Percentiles rank a stretch among this genome's conserved stretches.
phyloP scores from a whole-genome alignment of 1,140 invertebrate genomes.

The Brachionus rubens region DNA sequence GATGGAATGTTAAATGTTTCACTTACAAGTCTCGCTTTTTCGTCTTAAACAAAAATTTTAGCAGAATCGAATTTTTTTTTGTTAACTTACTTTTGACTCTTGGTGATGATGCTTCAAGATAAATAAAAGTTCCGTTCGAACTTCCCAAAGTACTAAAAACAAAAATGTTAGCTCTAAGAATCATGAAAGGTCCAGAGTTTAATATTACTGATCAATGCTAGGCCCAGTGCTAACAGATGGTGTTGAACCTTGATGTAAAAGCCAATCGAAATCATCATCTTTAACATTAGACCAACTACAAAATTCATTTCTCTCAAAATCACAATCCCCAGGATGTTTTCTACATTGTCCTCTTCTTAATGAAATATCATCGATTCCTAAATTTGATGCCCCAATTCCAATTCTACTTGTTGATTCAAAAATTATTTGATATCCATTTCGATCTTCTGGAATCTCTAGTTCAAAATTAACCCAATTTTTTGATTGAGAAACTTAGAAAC shows the following conservation, averaged over 20 bases:
- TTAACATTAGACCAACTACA: conserved; percentile 30
- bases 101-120: conserved; percentile 46
- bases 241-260: conserved; percentile 49
- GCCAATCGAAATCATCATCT: conserved; percentile 53
- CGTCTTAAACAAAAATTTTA: background rate
- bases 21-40: conserved; percentile 32
- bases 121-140: conserved; percentile 48
- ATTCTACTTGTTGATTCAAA: conserved; percentile 26
- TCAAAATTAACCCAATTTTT: conserved; percentile 30
- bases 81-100: background rate
- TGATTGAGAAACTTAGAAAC: background rate
- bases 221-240: conserved; percentile 53
- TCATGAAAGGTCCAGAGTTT: too few relatives aligned
- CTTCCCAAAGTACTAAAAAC: conserved; percentile 7
- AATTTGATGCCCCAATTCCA: conserved; percentile 3
- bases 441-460: conserved; percentile 14
- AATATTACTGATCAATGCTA: conserved; percentile 65
- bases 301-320: conserved; percentile 12
- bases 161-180: too few relatives aligned
- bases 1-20: conserved; percentile 40
- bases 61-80: background rate
- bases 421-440: background rate
- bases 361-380: conserved; percentile 35
- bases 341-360: conserved; percentile 7
- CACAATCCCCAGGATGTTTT: conserved; percentile 18